These are phyloP conservation scores for Ornithoptera alexandrae DNA, from an alignment of 2,888 invertebrate genomes.

Conservation along the genomic window DNA sequence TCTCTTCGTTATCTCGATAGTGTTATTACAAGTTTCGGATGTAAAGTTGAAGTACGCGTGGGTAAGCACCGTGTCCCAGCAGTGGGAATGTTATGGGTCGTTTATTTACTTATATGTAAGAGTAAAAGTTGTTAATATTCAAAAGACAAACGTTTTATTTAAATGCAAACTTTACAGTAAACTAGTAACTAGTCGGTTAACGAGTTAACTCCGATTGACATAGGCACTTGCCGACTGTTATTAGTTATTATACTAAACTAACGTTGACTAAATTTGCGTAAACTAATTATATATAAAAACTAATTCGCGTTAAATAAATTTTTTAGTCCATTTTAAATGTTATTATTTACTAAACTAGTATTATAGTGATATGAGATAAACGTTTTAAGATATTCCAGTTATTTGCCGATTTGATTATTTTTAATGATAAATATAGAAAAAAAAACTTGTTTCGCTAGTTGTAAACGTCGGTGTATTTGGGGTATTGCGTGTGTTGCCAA, in stretches of 20 bases:
- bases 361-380: slow-evolving; percentile 9
- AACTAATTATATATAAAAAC: neutral
- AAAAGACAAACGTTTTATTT: too few relatives aligned
- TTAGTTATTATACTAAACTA: neutral
- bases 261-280: neutral
- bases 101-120: too few relatives aligned
- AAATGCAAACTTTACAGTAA: neutral
- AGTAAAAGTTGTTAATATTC: too few relatives aligned
- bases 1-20: slow-evolving; percentile 3
- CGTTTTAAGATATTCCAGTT: slow-evolving; percentile 8
- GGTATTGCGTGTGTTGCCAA: slow-evolving; percentile 39
- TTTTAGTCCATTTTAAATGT: neutral
- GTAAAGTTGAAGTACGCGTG: neutral
- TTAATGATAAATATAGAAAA: neutral
- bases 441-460: slow-evolving; percentile 12
- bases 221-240: neutral
- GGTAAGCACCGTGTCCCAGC: neutral
- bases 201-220: neutral
- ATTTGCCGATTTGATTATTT: slow-evolving; percentile 12
- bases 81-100: too few relatives aligned
- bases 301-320: slow-evolving; percentile 5
- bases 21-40: neutral
- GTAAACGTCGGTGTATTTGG: slow-evolving; percentile 8
- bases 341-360: neutral
- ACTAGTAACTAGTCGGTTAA: neutral